A percentile compares a stretch with the other conserved stretches of the same genome.
Conservation (phyloP, 2,113 vertebrate species). For the Dermatemys mawii region DNA sequence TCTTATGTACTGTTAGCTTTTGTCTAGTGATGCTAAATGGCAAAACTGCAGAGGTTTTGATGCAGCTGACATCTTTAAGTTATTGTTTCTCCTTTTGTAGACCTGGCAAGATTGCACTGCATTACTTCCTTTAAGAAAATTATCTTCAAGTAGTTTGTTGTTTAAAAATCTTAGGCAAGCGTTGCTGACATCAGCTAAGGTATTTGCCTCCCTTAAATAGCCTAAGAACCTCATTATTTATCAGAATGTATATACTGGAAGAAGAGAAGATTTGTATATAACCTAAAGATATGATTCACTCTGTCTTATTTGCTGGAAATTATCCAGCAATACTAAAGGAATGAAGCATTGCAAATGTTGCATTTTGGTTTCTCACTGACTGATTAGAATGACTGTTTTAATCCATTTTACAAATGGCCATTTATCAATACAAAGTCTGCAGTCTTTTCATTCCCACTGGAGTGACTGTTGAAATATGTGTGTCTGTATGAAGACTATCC, state of each 20-base stretch:
- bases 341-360: not conserved
- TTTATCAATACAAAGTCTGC: not conserved
- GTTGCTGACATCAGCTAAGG: too few relatives aligned
- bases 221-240: not conserved
- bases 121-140: too few relatives aligned
- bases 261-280: not conserved
- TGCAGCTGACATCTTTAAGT: not conserved
- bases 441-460: not conserved
- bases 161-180: not conserved
- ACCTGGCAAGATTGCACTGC: too few relatives aligned
- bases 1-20: too few relatives aligned
- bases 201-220: not conserved
- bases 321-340: not conserved
- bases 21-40: not conserved
- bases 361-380: not conserved
- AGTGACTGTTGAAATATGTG: not conserved
- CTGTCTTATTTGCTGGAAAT: not conserved
- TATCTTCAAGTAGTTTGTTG: too few relatives aligned
- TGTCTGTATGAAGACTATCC: not conserved
- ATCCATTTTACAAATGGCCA: not conserved
- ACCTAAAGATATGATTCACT: not conserved
- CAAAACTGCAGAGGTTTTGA: not conserved
- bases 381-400: not conserved
- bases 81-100: not conserved
- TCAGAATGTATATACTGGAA: not conserved